A percentile compares a stretch with the other conserved stretches of the same genome.
phyloP scores from a whole-genome alignment of 2,888 invertebrate genomes.

The Clepsis dumicolana region DNA sequence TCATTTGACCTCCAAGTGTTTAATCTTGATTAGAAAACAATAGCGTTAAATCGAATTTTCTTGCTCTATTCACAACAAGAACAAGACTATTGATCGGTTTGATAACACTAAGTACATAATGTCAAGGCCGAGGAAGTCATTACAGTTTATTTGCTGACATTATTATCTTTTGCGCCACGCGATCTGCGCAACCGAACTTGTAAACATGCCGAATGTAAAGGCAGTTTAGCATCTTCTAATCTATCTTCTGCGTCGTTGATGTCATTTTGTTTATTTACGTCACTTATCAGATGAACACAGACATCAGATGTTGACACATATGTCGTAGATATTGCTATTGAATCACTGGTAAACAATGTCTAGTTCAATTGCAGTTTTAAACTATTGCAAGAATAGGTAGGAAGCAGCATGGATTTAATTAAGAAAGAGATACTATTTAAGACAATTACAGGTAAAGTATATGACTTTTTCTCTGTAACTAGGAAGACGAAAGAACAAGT shows the following conservation, averaged over 20 bases:
- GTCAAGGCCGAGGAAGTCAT: neutral
- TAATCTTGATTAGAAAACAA: constrained; percentile 7
- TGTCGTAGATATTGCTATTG: too few relatives aligned
- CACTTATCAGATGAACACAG: neutral
- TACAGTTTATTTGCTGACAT: neutral
- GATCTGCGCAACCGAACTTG: neutral
- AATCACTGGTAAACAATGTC: too few relatives aligned
- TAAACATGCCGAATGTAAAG: neutral
- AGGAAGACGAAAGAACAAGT: neutral
- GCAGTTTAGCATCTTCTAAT: neutral
- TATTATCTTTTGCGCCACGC: neutral
- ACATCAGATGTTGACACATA: neutral
- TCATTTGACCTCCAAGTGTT: neutral
- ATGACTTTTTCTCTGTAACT: too few relatives aligned
- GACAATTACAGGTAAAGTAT: too few relatives aligned
- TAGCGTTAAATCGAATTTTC: neutral
- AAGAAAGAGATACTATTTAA: too few relatives aligned
- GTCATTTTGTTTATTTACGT: neutral
- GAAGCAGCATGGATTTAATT: too few relatives aligned
- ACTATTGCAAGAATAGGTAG: too few relatives aligned
- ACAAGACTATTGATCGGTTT: neutral
- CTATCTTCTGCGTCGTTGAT: neutral
- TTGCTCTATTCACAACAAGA: neutral
- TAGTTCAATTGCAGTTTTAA: too few relatives aligned
- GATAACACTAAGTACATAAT: neutral